phyloP scores from a whole-genome alignment of 2,113 vertebrate genomes.

The Nansenia antarctica region DNA sequence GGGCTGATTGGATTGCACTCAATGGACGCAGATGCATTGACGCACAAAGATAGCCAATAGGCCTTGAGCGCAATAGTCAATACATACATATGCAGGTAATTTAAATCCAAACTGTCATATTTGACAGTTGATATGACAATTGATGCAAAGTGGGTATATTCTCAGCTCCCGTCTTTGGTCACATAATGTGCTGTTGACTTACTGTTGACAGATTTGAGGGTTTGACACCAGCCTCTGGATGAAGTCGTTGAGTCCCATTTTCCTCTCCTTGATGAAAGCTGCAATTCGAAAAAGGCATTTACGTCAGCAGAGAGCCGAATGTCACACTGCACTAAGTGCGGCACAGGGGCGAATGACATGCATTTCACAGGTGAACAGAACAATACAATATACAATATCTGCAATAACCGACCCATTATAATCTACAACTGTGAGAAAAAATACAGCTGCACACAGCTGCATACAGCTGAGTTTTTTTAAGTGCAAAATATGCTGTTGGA shows the following conservation, averaged over 20 bases:
- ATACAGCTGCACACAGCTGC: too few species aligned
- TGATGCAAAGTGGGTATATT: too few species aligned
- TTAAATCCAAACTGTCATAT: not conserved
- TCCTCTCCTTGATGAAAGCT: constrained; percentile 84
- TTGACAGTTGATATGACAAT: not conserved
- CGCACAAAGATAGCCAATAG: not conserved
- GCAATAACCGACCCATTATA: too few species aligned
- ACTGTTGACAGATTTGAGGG: constrained; percentile 81
- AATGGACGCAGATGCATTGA: not conserved
- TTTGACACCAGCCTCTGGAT: constrained; percentile 80
- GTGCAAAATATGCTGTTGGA: too few species aligned
- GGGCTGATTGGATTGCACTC: constrained; percentile 52
- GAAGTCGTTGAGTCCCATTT: constrained; percentile 82
- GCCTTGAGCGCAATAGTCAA: not conserved
- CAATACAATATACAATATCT: too few species aligned
- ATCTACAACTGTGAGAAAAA: too few species aligned
- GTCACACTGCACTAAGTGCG: constrained; percentile 22
- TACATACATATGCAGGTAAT: not conserved
- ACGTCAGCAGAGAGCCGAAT: constrained; percentile 33
- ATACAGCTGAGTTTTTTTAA: too few species aligned
- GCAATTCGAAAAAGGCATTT: constrained; percentile 24
- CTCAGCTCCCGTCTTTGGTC: not conserved
- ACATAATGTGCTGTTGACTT: constrained; percentile 52
- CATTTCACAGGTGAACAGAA: too few species aligned
- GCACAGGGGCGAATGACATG: too few species aligned